Base-by-base conservation (phyloP, 2,797 vertebrate species). In the Sebastes trivittatus region DNA sequence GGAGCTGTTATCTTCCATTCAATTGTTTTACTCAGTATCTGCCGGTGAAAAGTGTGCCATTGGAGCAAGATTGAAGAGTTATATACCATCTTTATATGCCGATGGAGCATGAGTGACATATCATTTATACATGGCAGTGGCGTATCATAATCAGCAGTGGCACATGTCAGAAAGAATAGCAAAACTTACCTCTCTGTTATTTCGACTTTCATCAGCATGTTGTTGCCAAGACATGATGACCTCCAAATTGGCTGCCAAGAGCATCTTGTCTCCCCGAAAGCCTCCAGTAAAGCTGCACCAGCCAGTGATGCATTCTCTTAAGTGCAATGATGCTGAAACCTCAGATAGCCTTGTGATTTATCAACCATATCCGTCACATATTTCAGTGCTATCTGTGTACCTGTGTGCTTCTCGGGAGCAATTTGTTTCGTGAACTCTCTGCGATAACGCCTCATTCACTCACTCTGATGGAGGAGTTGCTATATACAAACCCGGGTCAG, bases 331-430 rank as follows among this genome's bases (percentile, higher is more conserved):
- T 75, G 58, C 77, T 36, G 65, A 46, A 64, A 22, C 54, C 60
- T 3, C 14, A 72, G 84, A 83, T 76, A 59, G 82, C 55, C 29
- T 56, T 8, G 36, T 82, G 84, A 91, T 89, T 89, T 83, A 88
- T 83, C 87, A 73, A 64, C 34, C 46, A n/a, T 34, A 77, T 80
- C 74, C 49, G 52, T 86, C 86, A 80, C 80, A 89, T 85, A 76
- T 77, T 84, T 83, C 88, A 80, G 59, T 3, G 61, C 64, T 81
- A 87, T 93, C 82, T 82, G 73, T 65, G 81, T 75, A 78, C 77
- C 78, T 75, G 88, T 71, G 87, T 34, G 46, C 77, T 34, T 78
- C 75, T 84, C 65, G 0, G 54, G 63, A 72, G 80, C 78, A 60
- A 82, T 83, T 49, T 3, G 20, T 81, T 59, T n/a, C 62, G 77